Percentiles rank a stretch among this genome's conserved stretches.
phyloP scores from a whole-genome alignment of 2,888 invertebrate genomes.

The Tinea pellionella region DNA sequence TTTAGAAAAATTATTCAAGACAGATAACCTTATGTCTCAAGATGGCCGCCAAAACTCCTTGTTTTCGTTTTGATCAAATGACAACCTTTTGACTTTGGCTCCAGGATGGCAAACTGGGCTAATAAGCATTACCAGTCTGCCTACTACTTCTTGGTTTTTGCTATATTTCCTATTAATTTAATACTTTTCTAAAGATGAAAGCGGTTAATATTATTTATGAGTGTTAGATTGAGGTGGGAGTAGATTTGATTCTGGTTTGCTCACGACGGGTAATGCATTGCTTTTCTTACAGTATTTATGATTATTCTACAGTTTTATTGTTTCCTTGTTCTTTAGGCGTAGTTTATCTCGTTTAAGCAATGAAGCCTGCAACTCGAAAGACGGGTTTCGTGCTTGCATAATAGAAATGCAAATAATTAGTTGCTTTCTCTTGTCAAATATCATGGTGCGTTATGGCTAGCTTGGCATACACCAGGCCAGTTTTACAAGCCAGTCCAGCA shows the following conservation, averaged over 20 bases:
- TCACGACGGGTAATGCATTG: background rate
- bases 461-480: too few relatives aligned
- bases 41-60: too few relatives aligned
- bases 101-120: too few relatives aligned
- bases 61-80: too few relatives aligned
- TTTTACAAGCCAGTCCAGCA: too few relatives aligned
- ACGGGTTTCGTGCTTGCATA: background rate
- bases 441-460: background rate
- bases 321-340: background rate
- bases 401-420: background rate
- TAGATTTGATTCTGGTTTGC: background rate
- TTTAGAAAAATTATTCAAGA: too few relatives aligned
- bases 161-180: too few relatives aligned
- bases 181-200: too few relatives aligned
- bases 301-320: slow-evolving; percentile 1
- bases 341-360: background rate
- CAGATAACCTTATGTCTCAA: too few relatives aligned
- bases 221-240: background rate
- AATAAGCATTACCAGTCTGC: too few relatives aligned
- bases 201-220: background rate
- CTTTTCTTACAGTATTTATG: background rate
- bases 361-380: background rate
- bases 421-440: background rate
- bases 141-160: too few relatives aligned
- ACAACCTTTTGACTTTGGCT: too few relatives aligned